Conservation (phyloP, 2,888 invertebrate genomes). For the Lithosia quadra region DNA sequence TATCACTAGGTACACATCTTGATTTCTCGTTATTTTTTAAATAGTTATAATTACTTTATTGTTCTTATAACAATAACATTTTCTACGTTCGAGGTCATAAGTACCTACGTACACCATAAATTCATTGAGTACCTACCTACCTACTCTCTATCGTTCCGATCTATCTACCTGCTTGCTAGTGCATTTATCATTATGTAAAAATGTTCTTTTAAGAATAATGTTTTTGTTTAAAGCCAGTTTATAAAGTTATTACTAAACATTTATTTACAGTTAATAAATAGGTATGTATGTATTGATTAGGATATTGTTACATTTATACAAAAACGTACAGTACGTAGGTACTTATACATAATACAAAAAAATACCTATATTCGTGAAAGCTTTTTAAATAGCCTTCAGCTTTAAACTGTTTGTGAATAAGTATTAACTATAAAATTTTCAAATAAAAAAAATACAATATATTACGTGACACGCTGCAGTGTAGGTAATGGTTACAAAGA, state of each 20-base stretch:
- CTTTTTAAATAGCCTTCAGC: no score
- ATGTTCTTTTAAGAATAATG: background rate
- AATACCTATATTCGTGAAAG: no score
- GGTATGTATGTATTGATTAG: no score
- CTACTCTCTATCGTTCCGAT: background rate
- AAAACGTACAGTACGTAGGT: no score
- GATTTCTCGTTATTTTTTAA: slow-evolving; percentile 16
- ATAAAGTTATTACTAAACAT: background rate
- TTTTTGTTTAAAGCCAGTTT: background rate
- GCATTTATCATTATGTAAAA: background rate
- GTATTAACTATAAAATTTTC: no score
- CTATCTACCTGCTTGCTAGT: background rate
- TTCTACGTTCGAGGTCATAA: slow-evolving; percentile 8
- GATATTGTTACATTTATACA: background rate
- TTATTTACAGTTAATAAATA: background rate
- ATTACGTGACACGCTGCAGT: no score
- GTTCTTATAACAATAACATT: slow-evolving; percentile 23
- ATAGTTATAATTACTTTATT: slow-evolving; percentile 23
- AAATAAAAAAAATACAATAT: no score
- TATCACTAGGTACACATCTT: slow-evolving; percentile 34
- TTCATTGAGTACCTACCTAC: slow-evolving; percentile 6
- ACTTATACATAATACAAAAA: no score
- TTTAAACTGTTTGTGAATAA: no score
- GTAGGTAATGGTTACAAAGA: no score
- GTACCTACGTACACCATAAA: background rate